Evolutionary conservation across 2,888 invertebrate genomes (phyloP).

Genomic region (Nephrocerus scutellatus): DNA sequence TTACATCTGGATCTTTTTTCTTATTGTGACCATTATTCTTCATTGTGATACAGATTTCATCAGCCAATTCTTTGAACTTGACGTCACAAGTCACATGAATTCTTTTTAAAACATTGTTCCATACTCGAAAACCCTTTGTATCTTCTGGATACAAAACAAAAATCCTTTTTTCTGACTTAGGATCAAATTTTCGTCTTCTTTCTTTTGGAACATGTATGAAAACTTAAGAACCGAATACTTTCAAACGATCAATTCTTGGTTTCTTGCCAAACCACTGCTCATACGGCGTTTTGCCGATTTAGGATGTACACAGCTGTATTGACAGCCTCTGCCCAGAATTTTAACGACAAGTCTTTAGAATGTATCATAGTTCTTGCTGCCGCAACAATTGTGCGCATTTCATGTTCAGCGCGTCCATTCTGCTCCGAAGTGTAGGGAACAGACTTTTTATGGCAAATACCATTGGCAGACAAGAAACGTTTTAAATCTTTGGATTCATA

Average conservation of each 20-base stretch:
- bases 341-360: slow-evolving; percentile 11
- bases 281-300: slow-evolving; percentile 29
- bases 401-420: slow-evolving; percentile 7
- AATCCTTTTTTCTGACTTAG: slow-evolving; percentile 12
- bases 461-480: background rate
- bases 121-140: slow-evolving; percentile 14
- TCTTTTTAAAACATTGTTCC: slow-evolving; percentile 5
- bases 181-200: slow-evolving; percentile 30
- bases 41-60: too few species aligned
- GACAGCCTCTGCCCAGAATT: slow-evolving; percentile 35
- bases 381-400: slow-evolving; percentile 20
- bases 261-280: slow-evolving; percentile 35
- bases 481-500: slow-evolving; percentile 1
- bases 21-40: too few species aligned
- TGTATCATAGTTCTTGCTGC: slow-evolving; percentile 16
- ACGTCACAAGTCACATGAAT: slow-evolving; percentile 13
- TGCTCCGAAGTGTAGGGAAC: slow-evolving; percentile 12
- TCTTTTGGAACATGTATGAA: slow-evolving; percentile 34
- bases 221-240: slow-evolving; percentile 35
- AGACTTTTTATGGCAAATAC: slow-evolving; percentile 8
- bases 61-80: slow-evolving; percentile 7
- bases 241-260: slow-evolving; percentile 33
- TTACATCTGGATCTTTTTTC: too few species aligned
- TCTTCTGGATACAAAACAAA: slow-evolving; percentile 9
- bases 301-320: slow-evolving; percentile 6